Conservation (phyloP, 2,797 vertebrate species). For the Galagoides demidoff region DNA sequence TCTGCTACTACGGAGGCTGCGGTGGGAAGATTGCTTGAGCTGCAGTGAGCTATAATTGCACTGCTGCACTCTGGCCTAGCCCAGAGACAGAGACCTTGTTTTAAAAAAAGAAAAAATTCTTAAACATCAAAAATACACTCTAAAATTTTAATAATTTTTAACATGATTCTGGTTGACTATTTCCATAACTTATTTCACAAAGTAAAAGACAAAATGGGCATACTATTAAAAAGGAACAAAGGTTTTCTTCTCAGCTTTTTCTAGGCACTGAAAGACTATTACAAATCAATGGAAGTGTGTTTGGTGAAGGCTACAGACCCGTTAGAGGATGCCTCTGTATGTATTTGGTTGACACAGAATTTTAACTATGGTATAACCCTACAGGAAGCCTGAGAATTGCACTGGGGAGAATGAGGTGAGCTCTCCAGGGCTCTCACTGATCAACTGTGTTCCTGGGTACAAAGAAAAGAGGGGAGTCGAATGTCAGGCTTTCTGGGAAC, state of each 20-base stretch:
- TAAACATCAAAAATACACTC: neutral
- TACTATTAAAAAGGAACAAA: neutral
- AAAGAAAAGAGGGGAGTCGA: constrained; percentile 8
- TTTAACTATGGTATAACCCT: neutral
- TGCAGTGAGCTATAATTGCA: neutral
- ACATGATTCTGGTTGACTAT: neutral
- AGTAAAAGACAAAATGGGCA: constrained; percentile 33
- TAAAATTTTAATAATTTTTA: neutral
- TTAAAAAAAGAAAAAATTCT: neutral
- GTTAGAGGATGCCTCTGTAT: constrained; percentile 46
- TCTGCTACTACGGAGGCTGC: neutral
- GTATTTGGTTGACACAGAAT: neutral
- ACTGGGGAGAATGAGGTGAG: neutral
- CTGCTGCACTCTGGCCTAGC: no score
- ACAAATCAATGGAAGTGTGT: neutral
- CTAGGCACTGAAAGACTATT: neutral
- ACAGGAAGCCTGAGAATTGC: neutral
- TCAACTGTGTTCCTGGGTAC: neutral
- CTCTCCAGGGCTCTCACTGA: neutral
- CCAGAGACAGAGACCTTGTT: neutral
- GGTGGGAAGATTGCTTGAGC: neutral
- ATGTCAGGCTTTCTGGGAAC: constrained; percentile 42
- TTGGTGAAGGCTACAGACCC: neutral
- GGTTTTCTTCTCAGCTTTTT: constrained; percentile 24
- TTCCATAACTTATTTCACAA: constrained; percentile 51